phyloP scores from a whole-genome alignment of 2,113 vertebrate species.

The Zingel zingel region DNA sequence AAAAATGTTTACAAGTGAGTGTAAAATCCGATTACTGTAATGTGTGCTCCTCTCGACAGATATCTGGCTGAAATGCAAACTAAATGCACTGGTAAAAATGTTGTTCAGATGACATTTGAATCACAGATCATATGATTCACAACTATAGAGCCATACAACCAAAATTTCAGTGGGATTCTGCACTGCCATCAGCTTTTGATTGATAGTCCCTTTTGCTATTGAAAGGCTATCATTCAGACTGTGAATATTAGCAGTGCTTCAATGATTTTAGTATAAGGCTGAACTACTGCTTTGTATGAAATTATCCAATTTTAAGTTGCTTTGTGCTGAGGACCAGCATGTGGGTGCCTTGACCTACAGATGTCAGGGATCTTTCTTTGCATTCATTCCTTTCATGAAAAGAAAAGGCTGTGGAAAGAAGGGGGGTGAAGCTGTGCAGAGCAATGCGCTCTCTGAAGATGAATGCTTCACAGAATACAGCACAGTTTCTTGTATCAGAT shows the following conservation, averaged over 20 bases:
- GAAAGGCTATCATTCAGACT: conserved; percentile 19
- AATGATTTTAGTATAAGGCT: conserved; percentile 30
- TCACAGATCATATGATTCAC: neutral
- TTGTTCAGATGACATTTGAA: neutral
- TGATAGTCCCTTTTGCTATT: neutral
- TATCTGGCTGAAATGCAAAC: conserved; percentile 5
- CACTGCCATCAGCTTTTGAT: conserved; percentile 15
- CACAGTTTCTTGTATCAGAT: conserved; percentile 24
- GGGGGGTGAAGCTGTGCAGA: conserved; percentile 1
- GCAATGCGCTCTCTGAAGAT: conserved; percentile 18
- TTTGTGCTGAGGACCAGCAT: conserved; percentile 28
- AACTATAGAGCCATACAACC: neutral
- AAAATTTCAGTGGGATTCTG: conserved; percentile 3
- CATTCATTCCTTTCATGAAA: conserved; percentile 14
- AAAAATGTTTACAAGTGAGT: neutral
- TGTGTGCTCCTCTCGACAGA: neutral
- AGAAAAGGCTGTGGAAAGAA: conserved; percentile 35
- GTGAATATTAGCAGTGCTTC: conserved; percentile 14
- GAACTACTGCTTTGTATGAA: conserved; percentile 22
- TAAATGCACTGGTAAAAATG: neutral
- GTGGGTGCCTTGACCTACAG: conserved; percentile 35
- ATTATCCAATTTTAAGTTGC: conserved; percentile 33
- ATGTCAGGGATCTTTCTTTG: conserved; percentile 39
- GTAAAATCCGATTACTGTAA: neutral
- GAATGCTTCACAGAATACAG: conserved; percentile 32